phyloP scores from a whole-genome alignment of 2,797 vertebrate species.

The Hephaestus fuliginosus region DNA sequence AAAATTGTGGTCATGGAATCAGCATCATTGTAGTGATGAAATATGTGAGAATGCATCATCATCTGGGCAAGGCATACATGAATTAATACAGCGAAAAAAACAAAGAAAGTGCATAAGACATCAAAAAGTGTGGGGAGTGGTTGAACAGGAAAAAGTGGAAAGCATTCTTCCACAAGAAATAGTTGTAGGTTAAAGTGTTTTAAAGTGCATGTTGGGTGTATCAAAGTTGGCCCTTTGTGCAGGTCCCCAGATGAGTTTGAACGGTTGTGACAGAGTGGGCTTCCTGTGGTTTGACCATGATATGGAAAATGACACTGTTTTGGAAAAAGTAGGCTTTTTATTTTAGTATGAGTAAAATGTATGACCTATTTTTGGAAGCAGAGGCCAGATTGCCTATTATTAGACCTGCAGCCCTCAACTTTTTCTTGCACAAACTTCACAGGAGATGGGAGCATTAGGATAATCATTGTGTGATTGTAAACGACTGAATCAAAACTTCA shows the following conservation, averaged over 20 bases:
- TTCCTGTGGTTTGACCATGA: constrained; percentile 38
- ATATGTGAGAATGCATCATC: neutral
- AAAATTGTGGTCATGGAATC: constrained; percentile 2
- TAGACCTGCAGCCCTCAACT: neutral
- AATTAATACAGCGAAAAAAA: neutral
- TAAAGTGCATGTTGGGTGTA: neutral
- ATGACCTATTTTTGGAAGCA: neutral
- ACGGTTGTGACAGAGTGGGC: neutral
- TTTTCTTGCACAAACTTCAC: constrained; percentile 11
- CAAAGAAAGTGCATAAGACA: neutral
- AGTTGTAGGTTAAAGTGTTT: constrained; percentile 24
- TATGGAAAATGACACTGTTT: constrained; percentile 43
- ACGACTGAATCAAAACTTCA: neutral
- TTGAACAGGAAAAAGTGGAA: constrained; percentile 36
- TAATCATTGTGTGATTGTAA: neutral
- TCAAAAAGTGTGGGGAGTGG: neutral
- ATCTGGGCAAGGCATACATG: neutral
- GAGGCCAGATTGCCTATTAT: neutral
- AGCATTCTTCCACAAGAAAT: constrained; percentile 54
- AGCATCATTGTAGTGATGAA: neutral
- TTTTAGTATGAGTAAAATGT: neutral
- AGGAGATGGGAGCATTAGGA: neutral
- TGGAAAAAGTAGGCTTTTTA: constrained; percentile 24
- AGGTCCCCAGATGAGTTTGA: constrained; percentile 14
- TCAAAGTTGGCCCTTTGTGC: constrained; percentile 6